Percentiles rank a stretch among this genome's conserved stretches.
phyloP scores from a whole-genome alignment of 92 coral and sea anemone species.

The Umimayanthus chanpuru region DNA sequence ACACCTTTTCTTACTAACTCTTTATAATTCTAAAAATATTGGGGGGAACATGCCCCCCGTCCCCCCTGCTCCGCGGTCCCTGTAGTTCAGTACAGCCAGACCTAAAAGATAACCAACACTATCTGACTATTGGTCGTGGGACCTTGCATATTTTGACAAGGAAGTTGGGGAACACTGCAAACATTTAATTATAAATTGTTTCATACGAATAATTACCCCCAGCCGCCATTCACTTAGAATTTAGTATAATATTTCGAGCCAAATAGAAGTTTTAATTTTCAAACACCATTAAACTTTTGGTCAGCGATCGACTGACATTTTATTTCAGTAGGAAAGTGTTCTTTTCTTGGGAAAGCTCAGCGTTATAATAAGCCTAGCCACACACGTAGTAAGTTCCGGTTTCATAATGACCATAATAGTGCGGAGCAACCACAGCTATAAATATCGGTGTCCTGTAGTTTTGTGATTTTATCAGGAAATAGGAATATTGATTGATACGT shows the following conservation, averaged over 20 bases:
- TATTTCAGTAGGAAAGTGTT: neutral
- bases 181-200: conserved; percentile 1
- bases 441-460: neutral
- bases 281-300: neutral
- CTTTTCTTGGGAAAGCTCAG: neutral
- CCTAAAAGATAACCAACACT: neutral
- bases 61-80: no score
- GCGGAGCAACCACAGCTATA: neutral
- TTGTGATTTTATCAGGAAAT: neutral
- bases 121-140: neutral
- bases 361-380: neutral
- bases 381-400: neutral
- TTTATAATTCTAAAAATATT: no score
- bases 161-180: neutral
- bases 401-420: neutral
- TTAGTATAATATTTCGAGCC: neutral
- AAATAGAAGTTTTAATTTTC: neutral
- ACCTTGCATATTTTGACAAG: neutral
- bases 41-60: no score
- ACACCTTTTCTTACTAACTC: no score
- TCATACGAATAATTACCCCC: conserved; percentile 2
- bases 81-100: neutral
- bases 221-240: neutral
- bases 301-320: neutral
- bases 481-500: neutral